Base-by-base conservation (phyloP, 2,888 invertebrate species). In the Torymus texanus region DNA sequence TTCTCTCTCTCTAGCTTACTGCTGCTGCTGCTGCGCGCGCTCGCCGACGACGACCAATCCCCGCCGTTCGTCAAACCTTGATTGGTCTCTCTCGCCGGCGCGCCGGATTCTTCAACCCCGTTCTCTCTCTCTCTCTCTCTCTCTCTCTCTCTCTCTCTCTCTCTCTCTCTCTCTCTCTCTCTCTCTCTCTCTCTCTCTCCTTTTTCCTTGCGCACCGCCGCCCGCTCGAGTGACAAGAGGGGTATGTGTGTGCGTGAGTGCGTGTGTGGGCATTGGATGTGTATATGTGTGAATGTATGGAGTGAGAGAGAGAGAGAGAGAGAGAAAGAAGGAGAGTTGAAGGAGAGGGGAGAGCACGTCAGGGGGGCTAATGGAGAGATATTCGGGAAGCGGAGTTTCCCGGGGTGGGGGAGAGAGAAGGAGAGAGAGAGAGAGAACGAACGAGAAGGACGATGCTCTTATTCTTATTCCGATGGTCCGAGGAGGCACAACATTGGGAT, bases 21-120 rank as follows among this genome's bases (percentile, higher is more conserved):
- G 88, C 86, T 82, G 90, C 62, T 61, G 41, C 86, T 82, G 90
- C 63, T 62, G 41, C 41, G 41, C 41, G 41, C 41, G 41, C 41
- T 41, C 41, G 41, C 41, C 78, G 74, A 53, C 79, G 88, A 86
- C 88, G 89, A 89, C 90, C 90, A 90, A 90, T 90, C 90, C 89
- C 88, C 88, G 88, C 87, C 90, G 89, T 90, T 89, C 90, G 90
- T 90, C 92, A 92, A 92, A 91, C 92, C 92, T 92, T 92, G 92
- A 92, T 92, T 92, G 92, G 92, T 91, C 91, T 92, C 91, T 91
- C 91, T 90, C 84, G 83, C 84, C 85, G 86, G 86, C 87, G 86
- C 87, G 87, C 78, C 66, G 88, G 88, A 90, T 88, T 88, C 89
- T 89, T 90, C 89, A 88, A 90, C 89, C 90, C 90, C 88, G 90